Percentiles rank a stretch among this genome's conserved stretches.
Conservation (phyloP, 2,888 invertebrate genomes). For the Catonia carolina region DNA sequence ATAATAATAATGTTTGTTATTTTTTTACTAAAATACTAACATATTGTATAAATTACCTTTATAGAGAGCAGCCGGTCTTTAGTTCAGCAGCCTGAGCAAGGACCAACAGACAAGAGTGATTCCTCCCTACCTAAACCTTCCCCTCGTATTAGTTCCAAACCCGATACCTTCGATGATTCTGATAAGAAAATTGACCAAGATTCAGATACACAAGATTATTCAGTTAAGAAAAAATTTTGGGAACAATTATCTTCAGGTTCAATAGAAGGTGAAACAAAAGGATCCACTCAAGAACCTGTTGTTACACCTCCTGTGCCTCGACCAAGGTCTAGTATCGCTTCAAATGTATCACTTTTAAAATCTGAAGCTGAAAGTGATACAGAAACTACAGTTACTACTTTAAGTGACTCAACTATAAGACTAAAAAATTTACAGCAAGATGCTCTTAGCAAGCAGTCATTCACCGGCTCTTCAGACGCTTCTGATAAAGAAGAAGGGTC, state of each 20-base stretch:
- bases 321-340: conserved; percentile 40
- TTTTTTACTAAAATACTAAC: conserved; percentile 17
- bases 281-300: conserved; percentile 37
- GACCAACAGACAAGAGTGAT: conserved; percentile 26
- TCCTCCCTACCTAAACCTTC: conserved; percentile 29
- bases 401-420: conserved; percentile 25
- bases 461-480: conserved; percentile 35
- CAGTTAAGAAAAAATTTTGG: conserved; percentile 49
- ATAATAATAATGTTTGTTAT: too few relatives aligned
- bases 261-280: conserved; percentile 36
- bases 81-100: conserved; percentile 27
- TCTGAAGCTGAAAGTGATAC: conserved; percentile 25
- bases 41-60: conserved; percentile 20
- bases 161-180: conserved; percentile 25
- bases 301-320: conserved; percentile 43
- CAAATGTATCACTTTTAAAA: conserved; percentile 20
- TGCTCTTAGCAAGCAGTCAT: conserved; percentile 24
- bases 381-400: conserved; percentile 22
- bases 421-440: conserved; percentile 22
- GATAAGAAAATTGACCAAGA: conserved; percentile 22
- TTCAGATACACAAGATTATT: conserved; percentile 42
- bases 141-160: conserved; percentile 28
- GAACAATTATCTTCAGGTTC: conserved; percentile 41
- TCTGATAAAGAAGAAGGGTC: conserved; percentile 31
- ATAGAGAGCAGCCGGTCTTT: conserved; percentile 31